Conservation (phyloP, 2,797 vertebrate species). For the Emys orbicularis region DNA sequence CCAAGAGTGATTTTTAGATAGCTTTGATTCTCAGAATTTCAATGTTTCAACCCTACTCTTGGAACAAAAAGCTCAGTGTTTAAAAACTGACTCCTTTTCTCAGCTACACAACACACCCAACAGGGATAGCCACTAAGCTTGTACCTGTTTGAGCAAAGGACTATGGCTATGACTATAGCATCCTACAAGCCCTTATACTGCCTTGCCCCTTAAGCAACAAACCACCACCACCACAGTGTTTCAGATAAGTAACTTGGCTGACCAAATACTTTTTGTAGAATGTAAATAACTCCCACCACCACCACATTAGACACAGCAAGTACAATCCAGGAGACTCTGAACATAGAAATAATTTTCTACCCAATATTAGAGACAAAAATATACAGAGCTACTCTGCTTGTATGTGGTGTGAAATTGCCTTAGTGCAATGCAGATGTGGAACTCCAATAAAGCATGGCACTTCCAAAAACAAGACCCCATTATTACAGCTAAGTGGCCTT, state of each 20-base stretch:
- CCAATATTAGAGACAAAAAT: fast-evolving
- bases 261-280: neutral
- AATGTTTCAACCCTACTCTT: neutral
- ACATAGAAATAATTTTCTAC: neutral
- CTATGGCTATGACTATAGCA: neutral
- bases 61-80: neutral
- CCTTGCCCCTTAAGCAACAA: neutral
- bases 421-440: neutral
- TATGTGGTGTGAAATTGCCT: neutral
- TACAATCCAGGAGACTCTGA: neutral
- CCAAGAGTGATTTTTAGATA: neutral
- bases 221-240: no score
- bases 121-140: neutral
- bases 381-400: fast-evolving
- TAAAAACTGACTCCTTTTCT: neutral
- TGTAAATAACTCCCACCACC: neutral
- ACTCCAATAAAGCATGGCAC: fast-evolving
- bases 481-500: neutral
- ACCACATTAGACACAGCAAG: neutral
- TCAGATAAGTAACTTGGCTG: neutral
- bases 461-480: neutral
- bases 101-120: neutral
- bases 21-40: neutral
- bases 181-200: neutral
- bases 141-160: neutral